Conservation (phyloP, 2,797 vertebrate species). For the Graptemys geographica region DNA sequence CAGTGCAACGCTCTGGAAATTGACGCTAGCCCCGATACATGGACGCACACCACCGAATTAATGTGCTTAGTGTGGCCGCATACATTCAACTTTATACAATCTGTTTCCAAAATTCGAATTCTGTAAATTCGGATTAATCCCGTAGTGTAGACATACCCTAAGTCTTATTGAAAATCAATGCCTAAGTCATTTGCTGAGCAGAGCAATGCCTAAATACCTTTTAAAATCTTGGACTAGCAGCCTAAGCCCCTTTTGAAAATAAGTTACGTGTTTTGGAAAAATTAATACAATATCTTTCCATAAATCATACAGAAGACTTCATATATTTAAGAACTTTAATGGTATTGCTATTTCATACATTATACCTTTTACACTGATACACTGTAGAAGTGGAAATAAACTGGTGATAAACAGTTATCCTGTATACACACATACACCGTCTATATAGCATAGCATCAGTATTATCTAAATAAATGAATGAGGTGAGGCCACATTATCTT, state of each 20-base stretch:
- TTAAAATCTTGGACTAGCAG: not conserved
- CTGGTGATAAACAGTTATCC: not conserved
- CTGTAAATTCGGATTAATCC: too few relatives aligned
- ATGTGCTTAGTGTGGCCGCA: too few relatives aligned
- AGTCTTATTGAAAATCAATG: not conserved
- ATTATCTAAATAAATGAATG: not conserved
- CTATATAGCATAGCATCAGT: not conserved
- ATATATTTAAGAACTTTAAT: not conserved
- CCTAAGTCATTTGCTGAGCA: not conserved
- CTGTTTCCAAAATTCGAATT: too few relatives aligned
- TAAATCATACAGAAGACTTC: not conserved
- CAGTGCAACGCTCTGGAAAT: too few relatives aligned
- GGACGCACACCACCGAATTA: too few relatives aligned
- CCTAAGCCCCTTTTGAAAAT: not conserved
- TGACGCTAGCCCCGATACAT: too few relatives aligned
- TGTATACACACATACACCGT: not conserved
- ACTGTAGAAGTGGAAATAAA: not conserved
- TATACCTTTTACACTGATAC: not conserved
- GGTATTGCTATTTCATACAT: not conserved
- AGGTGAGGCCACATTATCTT: not conserved
- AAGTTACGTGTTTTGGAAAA: not conserved
- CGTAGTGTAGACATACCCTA: not conserved
- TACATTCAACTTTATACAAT: too few relatives aligned
- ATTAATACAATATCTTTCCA: not conserved
- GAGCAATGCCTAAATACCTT: not conserved